A percentile compares a stretch with the other conserved stretches of the same genome.
Evolutionary conservation across 2,113 vertebrate genomes (phyloP).

Genomic region (Hydrolagus affinis): DNA sequence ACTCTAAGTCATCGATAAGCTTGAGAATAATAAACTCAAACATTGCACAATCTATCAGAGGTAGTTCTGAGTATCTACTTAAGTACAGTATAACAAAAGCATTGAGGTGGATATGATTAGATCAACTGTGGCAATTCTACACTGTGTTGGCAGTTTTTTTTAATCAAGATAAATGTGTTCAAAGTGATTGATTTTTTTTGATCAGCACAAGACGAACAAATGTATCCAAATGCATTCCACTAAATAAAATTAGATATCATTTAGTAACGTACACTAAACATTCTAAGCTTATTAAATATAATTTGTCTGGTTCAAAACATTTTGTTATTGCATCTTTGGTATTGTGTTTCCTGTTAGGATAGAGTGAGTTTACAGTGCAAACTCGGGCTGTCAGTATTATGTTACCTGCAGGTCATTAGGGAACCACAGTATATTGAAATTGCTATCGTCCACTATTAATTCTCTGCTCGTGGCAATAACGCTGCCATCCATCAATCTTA

Average conservation of each 20-base stretch:
- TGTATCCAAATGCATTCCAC: neutral
- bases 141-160: neutral
- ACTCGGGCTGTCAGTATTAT: neutral
- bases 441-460: neutral
- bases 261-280: neutral
- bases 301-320: neutral
- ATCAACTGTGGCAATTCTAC: neutral
- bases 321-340: no score
- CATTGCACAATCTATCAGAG: neutral
- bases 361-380: neutral
- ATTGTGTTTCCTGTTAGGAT: neutral
- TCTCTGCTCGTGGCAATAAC: conserved; percentile 36
- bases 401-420: neutral
- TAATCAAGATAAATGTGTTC: no score
- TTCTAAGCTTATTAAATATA: neutral
- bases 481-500: conserved; percentile 38
- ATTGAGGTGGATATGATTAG: neutral
- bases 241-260: neutral
- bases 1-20: neutral
- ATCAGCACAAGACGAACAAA: no score
- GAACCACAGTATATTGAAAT: no score
- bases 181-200: no score
- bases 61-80: neutral
- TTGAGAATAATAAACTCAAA: neutral
- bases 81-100: neutral